phyloP scores from a whole-genome alignment of 2,113 vertebrate species.

The Myiozetetes cayanensis region DNA sequence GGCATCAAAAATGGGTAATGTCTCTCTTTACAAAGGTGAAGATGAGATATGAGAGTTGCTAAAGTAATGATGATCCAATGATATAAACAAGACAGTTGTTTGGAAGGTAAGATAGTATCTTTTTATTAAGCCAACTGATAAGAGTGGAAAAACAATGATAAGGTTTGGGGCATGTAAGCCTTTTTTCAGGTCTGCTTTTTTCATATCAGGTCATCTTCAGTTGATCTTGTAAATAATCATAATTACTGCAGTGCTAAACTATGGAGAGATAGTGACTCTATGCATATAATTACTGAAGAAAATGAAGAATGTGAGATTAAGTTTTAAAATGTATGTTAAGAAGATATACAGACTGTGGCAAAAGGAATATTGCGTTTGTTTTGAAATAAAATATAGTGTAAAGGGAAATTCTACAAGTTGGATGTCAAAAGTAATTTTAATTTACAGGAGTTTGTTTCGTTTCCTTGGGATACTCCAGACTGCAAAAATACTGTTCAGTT shows the following conservation, averaged over 20 bases:
- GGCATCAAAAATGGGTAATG: background rate
- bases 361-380: background rate
- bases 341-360: background rate
- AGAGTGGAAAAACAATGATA: conserved; percentile 38
- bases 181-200: conserved; percentile 33
- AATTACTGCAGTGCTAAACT: conserved; percentile 15
- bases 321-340: background rate
- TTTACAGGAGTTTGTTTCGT: background rate
- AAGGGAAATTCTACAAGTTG: background rate
- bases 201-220: conserved; percentile 45
- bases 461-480: background rate
- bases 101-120: conserved; percentile 5
- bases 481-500: background rate
- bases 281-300: background rate
- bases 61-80: background rate
- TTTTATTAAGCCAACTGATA: conserved; percentile 30
- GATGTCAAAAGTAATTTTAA: background rate
- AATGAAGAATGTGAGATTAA: background rate
- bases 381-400: background rate
- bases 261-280: background rate
- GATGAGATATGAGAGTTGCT: background rate
- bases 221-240: conserved; percentile 30
- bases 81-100: conserved; percentile 13
- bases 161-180: background rate
- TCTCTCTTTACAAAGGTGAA: background rate